Base-by-base conservation (phyloP, 2,113 vertebrate genomes). In the Microtus ochrogaster region DNA sequence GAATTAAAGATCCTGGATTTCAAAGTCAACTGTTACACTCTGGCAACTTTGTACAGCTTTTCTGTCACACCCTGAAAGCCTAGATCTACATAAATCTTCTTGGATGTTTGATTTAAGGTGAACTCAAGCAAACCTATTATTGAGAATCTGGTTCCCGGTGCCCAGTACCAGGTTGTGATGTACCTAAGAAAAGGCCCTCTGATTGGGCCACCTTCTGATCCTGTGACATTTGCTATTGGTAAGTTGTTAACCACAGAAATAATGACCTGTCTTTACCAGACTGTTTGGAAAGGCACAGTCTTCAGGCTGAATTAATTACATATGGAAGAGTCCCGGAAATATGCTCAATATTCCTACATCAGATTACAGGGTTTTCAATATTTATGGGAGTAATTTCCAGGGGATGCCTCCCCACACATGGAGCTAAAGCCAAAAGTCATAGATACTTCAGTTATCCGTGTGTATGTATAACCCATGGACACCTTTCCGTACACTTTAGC, bases 161-260 rank as follows among this genome's bases (percentile, higher is more conserved):
- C 99, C 55, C 99, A 99, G 98, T 99, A 99, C 98, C 98, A 99
- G 83, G 99, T 99, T 83, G 98, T 99, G 91, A 99, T 99, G 86
- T 99, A 99, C 58, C 98, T 99, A 97, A 98, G 98, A 61, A 99
- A 99, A 96, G 99, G 99, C 3, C 99, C 99, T 0, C 98, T 99
- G 93, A 98, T 99, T 94, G 99, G 99, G 63, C 99, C 99, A 0
- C 99, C 99, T 8, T 99, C 99, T 0, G 99, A 99, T 76, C 99
- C 99, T 0, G 99, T 99, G 97, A 99, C 99, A 44, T 99, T 99
- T 95, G 99, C 99, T 65, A 99, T 99, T n/a, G 99, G 99, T 99
- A 98, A 98, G 61, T 86, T 39, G 55, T 63, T 66, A 89, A 33
- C 28, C 19, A 14, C 26, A 55, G 63, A 41, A 90, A 66, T 49